Percentiles rank a stretch among this genome's conserved stretches.
Evolutionary conservation across 2,888 invertebrate genomes (phyloP).

Genomic region (Pharmacophagus antenor): DNA sequence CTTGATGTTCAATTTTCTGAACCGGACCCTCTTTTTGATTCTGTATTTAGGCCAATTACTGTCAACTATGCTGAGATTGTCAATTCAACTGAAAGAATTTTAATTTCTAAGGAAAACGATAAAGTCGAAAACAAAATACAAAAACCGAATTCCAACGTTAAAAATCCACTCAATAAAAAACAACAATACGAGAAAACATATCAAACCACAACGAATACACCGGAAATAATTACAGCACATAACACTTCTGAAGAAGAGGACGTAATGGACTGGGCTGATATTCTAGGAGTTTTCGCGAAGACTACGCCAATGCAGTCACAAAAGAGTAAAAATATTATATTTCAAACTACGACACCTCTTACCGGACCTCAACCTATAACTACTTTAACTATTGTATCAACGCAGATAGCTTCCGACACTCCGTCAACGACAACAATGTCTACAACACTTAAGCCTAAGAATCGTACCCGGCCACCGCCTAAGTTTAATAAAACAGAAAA

Average conservation of each 20-base stretch:
- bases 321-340: constrained; percentile 41
- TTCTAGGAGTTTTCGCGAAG: constrained; percentile 64
- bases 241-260: constrained; percentile 45
- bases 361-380: constrained; percentile 33
- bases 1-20: constrained; percentile 58
- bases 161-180: constrained; percentile 54
- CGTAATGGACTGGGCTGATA: constrained; percentile 59
- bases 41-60: constrained; percentile 66
- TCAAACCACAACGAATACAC: constrained; percentile 51
- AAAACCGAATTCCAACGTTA: constrained; percentile 42
- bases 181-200: constrained; percentile 52
- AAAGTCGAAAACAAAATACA: constrained; percentile 46
- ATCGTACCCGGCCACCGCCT: constrained; percentile 67
- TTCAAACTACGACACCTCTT: constrained; percentile 42
- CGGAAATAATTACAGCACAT: constrained; percentile 65
- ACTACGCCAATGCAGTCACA: constrained; percentile 66
- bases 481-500: constrained; percentile 60
- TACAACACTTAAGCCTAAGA: constrained; percentile 51
- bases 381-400: constrained; percentile 35
- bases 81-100: constrained; percentile 41
- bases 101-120: constrained; percentile 39
- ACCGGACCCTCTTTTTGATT: constrained; percentile 54
- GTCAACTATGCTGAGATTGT: constrained; percentile 45
- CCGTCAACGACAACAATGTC: constrained; percentile 38
- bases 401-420: constrained; percentile 41